phyloP scores from a whole-genome alignment of 2,113 vertebrate genomes.

The Epinephelus moara region DNA sequence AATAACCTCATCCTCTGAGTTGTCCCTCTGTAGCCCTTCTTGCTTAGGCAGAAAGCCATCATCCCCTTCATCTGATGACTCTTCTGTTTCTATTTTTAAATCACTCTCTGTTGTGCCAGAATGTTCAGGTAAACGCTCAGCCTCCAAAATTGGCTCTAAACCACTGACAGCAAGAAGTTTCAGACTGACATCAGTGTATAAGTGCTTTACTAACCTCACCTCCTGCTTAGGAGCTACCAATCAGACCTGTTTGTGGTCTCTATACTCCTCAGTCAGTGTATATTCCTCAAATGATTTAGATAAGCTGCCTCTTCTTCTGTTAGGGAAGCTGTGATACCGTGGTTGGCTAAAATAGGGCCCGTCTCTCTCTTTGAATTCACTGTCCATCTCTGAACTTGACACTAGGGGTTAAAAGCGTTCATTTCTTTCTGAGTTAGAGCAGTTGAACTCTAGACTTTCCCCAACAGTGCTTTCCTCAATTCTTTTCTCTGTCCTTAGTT shows the following conservation, averaged over 20 bases:
- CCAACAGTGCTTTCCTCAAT: background rate
- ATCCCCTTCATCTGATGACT: constrained; percentile 29
- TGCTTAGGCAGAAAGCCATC: constrained; percentile 45
- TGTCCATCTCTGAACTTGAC: constrained; percentile 22
- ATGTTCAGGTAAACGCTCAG: constrained; percentile 47
- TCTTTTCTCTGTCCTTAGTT: constrained; percentile 3
- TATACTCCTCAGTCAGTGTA: constrained; percentile 1
- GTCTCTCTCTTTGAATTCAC: constrained; percentile 19
- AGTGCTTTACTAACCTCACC: constrained; percentile 3
- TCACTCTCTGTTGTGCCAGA: constrained; percentile 27
- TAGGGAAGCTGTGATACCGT: constrained; percentile 4
- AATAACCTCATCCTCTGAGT: constrained; percentile 84
- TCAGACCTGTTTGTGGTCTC: background rate
- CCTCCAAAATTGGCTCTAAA: constrained; percentile 75
- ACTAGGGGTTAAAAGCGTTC: constrained; percentile 5
- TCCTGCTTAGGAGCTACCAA: constrained; percentile 24
- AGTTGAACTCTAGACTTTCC: background rate
- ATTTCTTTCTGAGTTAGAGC: constrained; percentile 4
- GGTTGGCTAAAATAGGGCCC: background rate
- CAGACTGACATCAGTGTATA: constrained; percentile 47
- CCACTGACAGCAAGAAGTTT: constrained; percentile 46
- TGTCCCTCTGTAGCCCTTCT: constrained; percentile 61
- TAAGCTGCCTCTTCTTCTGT: constrained; percentile 7
- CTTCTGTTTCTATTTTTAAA: constrained; percentile 16
- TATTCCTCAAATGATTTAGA: constrained; percentile 14